Base-by-base conservation (phyloP, 2,797 vertebrate genomes). In the Microctenopoma lineatum region DNA sequence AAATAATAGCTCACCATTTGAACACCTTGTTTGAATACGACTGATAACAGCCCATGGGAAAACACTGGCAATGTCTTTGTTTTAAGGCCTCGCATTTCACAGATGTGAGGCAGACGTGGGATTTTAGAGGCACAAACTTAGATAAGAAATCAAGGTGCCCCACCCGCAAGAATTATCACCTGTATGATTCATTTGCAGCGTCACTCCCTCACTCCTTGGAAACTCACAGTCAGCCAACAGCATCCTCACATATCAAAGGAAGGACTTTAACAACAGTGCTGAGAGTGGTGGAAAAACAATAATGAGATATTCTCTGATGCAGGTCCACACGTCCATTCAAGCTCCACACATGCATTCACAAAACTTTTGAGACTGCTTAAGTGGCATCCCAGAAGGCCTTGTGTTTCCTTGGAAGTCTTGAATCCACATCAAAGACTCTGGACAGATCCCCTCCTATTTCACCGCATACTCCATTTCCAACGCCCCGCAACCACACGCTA, bases 371-470 rank as follows among this genome's bases (percentile, higher is more conserved):
- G 78, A 83, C 83, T 48, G 62, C 77, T 83, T 84, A 80, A 88
- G 80, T 46, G 66, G 73, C 82, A 76, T 87, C 86, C 89, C 88
- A 91, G 84, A 85, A 90, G 83, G 86, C 84, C 68, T 75, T 82
- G 83, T 84, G 76, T 89, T 91, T 86, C 83, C 73, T 55, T 67
- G 88, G 86, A 90, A 90, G 84, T 82, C 81, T 81, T 63, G 51
- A 79, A 88, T 87, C 90, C 92, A 93, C 91, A 91, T 93, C 90
- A 92, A 83, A 91, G 87, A 55, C 66, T 58, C 60, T n/a, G 63
- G 86, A 79, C 81, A 86, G 84, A 91, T 83, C 90, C 88, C 85
- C 80, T 89, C 83, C 91, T 82, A 85, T 91, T 92, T 89, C 87
- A 85, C 78, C 46, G 60, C 80, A 81, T 79, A 65, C 86, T 87